Evolutionary conservation across 2,797 vertebrate species (phyloP).

Genomic region (Brachymystax lenok): DNA sequence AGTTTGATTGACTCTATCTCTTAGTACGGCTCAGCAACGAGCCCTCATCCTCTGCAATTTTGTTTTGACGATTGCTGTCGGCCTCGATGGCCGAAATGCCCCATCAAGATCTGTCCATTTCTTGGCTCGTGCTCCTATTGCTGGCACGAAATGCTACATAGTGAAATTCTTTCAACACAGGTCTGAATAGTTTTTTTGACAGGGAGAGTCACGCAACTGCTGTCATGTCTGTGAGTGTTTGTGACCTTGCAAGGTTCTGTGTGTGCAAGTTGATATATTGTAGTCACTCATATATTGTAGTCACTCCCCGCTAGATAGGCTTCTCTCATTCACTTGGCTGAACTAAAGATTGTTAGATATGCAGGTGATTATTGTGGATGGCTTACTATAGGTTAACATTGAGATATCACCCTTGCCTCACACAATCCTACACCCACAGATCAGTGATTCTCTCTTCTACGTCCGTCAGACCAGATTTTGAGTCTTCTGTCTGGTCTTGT

Average conservation of each 20-base stretch:
- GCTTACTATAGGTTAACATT: slow-evolving; percentile 3
- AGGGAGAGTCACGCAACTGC: slow-evolving; percentile 33
- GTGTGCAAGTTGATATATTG: background rate
- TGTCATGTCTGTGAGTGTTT: background rate
- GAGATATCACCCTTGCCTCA: background rate
- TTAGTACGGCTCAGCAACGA: slow-evolving; percentile 13
- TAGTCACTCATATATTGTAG: too few species aligned
- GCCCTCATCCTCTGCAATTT: slow-evolving; percentile 19
- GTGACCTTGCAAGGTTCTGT: background rate
- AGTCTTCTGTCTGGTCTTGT: background rate
- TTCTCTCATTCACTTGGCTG: background rate
- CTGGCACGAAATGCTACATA: slow-evolving; percentile 47
- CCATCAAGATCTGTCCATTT: slow-evolving; percentile 39
- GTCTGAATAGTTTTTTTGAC: slow-evolving; percentile 15
- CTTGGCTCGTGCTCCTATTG: slow-evolving; percentile 12
- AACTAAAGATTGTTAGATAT: slow-evolving; percentile 2
- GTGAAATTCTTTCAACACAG: slow-evolving; percentile 41
- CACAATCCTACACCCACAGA: background rate
- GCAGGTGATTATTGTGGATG: slow-evolving; percentile 27
- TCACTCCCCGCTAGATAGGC: background rate
- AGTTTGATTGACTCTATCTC: slow-evolving; percentile 38
- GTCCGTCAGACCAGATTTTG: background rate
- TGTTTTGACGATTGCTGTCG: slow-evolving; percentile 45
- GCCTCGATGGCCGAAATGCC: slow-evolving; percentile 32
- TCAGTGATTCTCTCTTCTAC: background rate